Conservation (phyloP, 2,888 invertebrate species). For the Pollenia angustigena region DNA sequence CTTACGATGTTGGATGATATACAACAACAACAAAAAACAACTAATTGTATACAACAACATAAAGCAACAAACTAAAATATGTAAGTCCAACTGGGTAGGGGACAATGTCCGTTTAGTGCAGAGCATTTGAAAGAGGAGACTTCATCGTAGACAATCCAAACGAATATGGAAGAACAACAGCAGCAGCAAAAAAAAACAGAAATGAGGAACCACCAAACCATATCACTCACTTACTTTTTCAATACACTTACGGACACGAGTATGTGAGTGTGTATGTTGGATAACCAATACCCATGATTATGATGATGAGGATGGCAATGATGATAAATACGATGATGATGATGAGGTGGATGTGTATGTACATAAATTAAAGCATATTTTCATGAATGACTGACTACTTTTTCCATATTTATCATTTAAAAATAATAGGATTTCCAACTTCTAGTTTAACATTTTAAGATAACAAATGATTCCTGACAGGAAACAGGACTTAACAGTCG, state of each 20-base stretch:
- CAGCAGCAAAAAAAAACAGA: background rate
- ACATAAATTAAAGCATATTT: background rate
- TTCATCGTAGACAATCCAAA: constrained; percentile 28
- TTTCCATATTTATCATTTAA: background rate
- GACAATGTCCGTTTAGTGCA: constrained; percentile 68
- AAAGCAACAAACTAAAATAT: constrained; percentile 40
- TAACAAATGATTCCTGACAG: no score
- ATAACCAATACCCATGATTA: constrained; percentile 28
- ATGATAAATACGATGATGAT: background rate
- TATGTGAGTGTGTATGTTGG: constrained; percentile 9
- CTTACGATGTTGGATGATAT: constrained; percentile 57
- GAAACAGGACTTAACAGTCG: no score
- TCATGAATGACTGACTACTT: background rate
- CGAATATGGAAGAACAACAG: constrained; percentile 24
- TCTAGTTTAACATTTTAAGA: background rate
- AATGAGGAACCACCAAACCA: constrained; percentile 61
- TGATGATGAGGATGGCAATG: constrained; percentile 29
- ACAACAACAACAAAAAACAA: constrained; percentile 8
- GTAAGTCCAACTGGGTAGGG: constrained; percentile 57
- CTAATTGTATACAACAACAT: constrained; percentile 5
- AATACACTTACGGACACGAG: background rate
- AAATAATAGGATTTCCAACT: constrained; percentile 14
- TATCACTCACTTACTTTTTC: constrained; percentile 43
- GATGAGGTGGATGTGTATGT: background rate
- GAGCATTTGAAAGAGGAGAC: constrained; percentile 47